phyloP scores from a whole-genome alignment of 2,888 invertebrate genomes.

The Elegia similella region DNA sequence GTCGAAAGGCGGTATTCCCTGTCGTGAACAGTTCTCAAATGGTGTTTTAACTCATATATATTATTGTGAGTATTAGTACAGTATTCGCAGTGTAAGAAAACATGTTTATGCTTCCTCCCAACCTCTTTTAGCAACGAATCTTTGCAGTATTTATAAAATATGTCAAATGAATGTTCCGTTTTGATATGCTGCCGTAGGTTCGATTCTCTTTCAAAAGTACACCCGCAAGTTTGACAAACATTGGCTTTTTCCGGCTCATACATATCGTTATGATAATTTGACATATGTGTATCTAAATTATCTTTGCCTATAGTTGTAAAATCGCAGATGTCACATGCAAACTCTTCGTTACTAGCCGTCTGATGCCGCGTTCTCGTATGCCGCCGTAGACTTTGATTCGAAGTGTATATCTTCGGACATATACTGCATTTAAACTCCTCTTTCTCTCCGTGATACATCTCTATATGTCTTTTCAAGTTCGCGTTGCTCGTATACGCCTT shows the following conservation, averaged over 20 bases:
- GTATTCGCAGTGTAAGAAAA: conserved; percentile 52
- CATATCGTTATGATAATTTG: conserved; percentile 25
- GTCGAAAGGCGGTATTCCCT: conserved; percentile 50
- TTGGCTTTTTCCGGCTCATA: conserved; percentile 20
- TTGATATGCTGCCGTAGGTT: conserved; percentile 55
- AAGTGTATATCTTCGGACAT: conserved; percentile 62
- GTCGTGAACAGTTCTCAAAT: conserved; percentile 53
- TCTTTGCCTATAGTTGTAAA: conserved; percentile 36
- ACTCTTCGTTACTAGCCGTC: conserved; percentile 34
- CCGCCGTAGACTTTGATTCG: conserved; percentile 56
- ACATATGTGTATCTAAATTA: conserved; percentile 38
- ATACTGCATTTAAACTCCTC: conserved; percentile 52
- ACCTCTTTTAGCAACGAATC: conserved; percentile 43
- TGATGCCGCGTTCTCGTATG: conserved; percentile 47
- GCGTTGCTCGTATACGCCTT: conserved; percentile 56
- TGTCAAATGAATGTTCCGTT: conserved; percentile 52
- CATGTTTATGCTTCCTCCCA: conserved; percentile 22
- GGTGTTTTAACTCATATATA: conserved; percentile 57
- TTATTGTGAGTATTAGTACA: conserved; percentile 44
- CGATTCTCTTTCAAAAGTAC: conserved; percentile 44
- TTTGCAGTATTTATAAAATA: conserved; percentile 60
- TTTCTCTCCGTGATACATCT: conserved; percentile 54
- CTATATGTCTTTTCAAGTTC: conserved; percentile 57
- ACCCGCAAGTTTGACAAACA: conserved; percentile 46
- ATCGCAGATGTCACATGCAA: conserved; percentile 35